Evolutionary conservation across 2,797 vertebrate species (phyloP).

Genomic region (Sphaeramia orbicularis): DNA sequence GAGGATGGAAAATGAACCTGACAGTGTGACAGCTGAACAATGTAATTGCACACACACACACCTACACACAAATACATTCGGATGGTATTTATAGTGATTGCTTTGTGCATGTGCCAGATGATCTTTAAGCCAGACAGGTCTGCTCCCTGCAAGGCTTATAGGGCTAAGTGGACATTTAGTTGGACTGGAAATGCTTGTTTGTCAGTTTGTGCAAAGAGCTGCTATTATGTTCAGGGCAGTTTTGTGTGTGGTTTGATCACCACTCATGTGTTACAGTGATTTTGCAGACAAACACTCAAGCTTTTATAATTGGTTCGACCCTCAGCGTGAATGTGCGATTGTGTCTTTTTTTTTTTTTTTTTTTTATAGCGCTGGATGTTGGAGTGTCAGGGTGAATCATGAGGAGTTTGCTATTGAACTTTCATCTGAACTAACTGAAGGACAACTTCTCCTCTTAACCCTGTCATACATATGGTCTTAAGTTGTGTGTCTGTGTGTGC

Average conservation of each 20-base stretch:
- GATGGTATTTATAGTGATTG: conserved; percentile 11
- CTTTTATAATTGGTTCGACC: conserved; percentile 39
- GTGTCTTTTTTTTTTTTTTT: no score
- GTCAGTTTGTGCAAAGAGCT: conserved; percentile 18
- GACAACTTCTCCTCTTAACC: conserved; percentile 23
- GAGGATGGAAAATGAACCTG: conserved; percentile 1
- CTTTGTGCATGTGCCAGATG: conserved; percentile 29
- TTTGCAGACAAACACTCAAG: conserved; percentile 35
- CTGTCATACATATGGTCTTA: not conserved
- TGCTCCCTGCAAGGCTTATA: not conserved
- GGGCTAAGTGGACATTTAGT: conserved; percentile 43
- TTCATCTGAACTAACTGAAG: conserved; percentile 24
- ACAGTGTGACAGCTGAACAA: not conserved
- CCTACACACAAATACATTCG: not conserved
- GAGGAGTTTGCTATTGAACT: conserved; percentile 31
- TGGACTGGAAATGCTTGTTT: conserved; percentile 19
- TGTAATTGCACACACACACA: conserved; percentile 1
- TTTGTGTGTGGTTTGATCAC: conserved; percentile 27
- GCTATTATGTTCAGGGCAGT: conserved; percentile 26
- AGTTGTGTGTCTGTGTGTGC: not conserved
- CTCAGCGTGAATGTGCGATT: conserved; percentile 20
- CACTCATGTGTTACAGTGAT: conserved; percentile 24
- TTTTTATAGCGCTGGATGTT: conserved; percentile 2
- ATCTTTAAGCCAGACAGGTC: conserved; percentile 26
- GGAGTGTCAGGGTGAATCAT: conserved; percentile 38